phyloP scores from a whole-genome alignment of 1,140 invertebrate species.

The Andrena cerasifolii region DNA sequence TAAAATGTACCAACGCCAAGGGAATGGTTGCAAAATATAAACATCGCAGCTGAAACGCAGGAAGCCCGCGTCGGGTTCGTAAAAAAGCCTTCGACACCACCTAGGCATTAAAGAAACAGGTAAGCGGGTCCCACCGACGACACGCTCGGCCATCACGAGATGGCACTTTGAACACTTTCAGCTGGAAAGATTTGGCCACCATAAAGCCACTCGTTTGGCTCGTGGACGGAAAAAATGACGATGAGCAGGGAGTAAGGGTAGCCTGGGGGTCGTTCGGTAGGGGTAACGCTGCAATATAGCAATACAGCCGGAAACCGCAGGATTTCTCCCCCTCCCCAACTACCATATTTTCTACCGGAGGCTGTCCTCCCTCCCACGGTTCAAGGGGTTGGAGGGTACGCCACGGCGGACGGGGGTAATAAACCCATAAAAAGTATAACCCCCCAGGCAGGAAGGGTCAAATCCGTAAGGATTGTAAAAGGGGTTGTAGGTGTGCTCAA shows the following conservation, averaged over 20 bases:
- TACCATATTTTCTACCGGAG: constrained; percentile 70
- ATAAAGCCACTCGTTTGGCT: constrained; percentile 73
- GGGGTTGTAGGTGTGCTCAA: constrained; percentile 44
- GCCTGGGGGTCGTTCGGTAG: constrained; percentile 1
- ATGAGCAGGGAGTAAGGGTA: neutral
- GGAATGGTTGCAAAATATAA: too few relatives aligned
- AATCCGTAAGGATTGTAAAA: constrained; percentile 73
- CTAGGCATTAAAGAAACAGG: constrained; percentile 6
- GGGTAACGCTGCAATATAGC: constrained; percentile 45
- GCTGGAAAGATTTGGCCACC: constrained; percentile 74
- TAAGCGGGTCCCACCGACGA: constrained; percentile 1
- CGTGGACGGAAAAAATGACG: constrained; percentile 58
- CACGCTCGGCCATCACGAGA: constrained; percentile 4
- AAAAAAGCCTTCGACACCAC: neutral
- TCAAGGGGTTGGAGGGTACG: constrained; percentile 67
- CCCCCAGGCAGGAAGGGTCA: constrained; percentile 69
- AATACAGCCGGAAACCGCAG: constrained; percentile 72
- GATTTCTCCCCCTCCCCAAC: constrained; percentile 66
- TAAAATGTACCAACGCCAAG: too few relatives aligned
- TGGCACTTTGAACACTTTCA: constrained; percentile 18
- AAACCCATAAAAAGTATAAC: constrained; percentile 73
- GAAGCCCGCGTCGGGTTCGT: neutral
- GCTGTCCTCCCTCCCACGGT: constrained; percentile 6
- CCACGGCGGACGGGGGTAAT: constrained; percentile 39
- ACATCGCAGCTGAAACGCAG: neutral